These are phyloP conservation scores for Sminthurides bifidus DNA, from an alignment of 1,140 invertebrate genomes.

Conservation along the genomic window DNA sequence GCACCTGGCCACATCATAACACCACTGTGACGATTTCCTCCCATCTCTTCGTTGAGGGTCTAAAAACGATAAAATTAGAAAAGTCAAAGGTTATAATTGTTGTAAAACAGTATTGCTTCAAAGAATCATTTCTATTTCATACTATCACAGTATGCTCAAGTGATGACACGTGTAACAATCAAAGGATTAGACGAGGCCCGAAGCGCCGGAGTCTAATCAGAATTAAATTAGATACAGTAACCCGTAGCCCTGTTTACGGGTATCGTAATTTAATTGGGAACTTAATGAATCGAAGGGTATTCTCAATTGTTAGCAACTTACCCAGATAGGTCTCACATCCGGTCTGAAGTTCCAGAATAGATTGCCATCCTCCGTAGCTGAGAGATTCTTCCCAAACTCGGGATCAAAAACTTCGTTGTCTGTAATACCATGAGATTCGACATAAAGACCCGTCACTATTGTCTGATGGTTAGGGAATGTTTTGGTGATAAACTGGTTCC, in stretches of 20 bases:
- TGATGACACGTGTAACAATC: too few relatives aligned
- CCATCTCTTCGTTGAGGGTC: slow-evolving; percentile 45
- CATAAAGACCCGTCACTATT: slow-evolving; percentile 60
- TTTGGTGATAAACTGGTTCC: slow-evolving; percentile 56
- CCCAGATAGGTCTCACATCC: slow-evolving; percentile 47
- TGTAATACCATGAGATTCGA: slow-evolving; percentile 60
- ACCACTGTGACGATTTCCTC: slow-evolving; percentile 41
- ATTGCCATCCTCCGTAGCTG: slow-evolving; percentile 31
- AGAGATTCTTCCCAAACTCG: slow-evolving; percentile 37
- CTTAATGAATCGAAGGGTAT: neutral
- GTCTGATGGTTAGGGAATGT: slow-evolving; percentile 71
- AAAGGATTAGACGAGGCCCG: too few relatives aligned
- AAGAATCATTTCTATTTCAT: neutral
- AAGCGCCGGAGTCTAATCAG: too few relatives aligned
- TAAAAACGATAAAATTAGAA: slow-evolving; percentile 35
- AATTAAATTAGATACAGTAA: neutral
- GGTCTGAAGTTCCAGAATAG: slow-evolving; percentile 45
- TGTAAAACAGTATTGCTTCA: neutral
- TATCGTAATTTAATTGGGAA: neutral
- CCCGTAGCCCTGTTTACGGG: neutral
- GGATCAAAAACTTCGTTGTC: slow-evolving; percentile 54
- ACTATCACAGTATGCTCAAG: too few relatives aligned
- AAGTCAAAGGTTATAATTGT: neutral
- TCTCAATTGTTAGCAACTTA: slow-evolving; percentile 34
- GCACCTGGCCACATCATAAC: slow-evolving; percentile 42